Evolutionary conservation across 2,113 vertebrate genomes (phyloP), one percentile per base, ranked within the genome.

Genomic region (Melanerpes aurifrons): DNA sequence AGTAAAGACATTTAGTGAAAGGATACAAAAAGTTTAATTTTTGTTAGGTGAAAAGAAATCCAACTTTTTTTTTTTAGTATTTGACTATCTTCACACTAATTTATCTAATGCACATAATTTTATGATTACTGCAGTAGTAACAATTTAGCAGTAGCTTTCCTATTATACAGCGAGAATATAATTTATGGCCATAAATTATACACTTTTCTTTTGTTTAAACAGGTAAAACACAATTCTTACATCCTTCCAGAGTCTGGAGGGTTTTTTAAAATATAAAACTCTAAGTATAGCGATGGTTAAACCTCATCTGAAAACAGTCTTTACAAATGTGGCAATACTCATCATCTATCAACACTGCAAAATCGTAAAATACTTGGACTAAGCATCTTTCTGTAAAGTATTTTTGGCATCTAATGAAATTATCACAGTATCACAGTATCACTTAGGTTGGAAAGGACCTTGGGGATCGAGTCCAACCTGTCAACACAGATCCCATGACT

Each of bases 21-120:
- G 1, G 2, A 35, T 21, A 57, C 1, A 21, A 71, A 31, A 47
- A 15, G 24, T 2, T 47, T 45, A 6, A 6, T 0, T 26, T 59
- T 79, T 76, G 3, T 75, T 54, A 73, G 8, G 21, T 29, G 4
- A 19, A 73, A 74, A 75, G 66, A 32, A n/a, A 77, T 26, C 18
- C 74, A 32, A 50, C 3, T 3, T 16, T 61, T n/a, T 57, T 91
- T 83, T 73, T 35, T 37, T 37, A 37, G 37, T 37, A 67, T 63
- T 70, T 45, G 4, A n/a, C 15, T 63, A 15, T 59, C 20, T 77
- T 83, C 45, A 3, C 6, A 72, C 11, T 64, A 45, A 15, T n/a
- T 2, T 73, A 5, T 73, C 15, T 20, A 43, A 15, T 26, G 1
- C 86, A 59, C n/a, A n/a, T 6, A 10, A 53, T 61, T 85, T 85